These are phyloP conservation scores for Nerophis lumbriciformis DNA, from an alignment of 2,113 vertebrate genomes.

Conservation along the genomic window DNA sequence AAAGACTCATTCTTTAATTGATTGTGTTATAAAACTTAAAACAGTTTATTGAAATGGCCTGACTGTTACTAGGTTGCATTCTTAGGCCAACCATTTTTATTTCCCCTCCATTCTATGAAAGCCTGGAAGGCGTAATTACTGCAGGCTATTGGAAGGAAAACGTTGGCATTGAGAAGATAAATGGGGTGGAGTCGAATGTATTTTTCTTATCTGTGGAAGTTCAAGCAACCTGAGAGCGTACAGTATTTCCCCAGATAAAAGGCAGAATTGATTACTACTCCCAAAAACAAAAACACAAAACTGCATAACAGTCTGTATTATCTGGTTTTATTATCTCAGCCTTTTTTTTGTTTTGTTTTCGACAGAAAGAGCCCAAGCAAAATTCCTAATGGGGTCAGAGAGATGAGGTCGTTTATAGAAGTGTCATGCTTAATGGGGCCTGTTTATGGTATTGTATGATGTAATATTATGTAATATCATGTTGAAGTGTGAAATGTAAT, in stretches of 20 bases:
- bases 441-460: conserved; percentile 10
- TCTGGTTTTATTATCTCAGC: background rate
- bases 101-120: conserved; percentile 34
- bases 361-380: background rate
- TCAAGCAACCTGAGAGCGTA: conserved; percentile 41
- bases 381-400: conserved; percentile 1
- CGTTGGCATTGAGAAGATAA: conserved; percentile 61
- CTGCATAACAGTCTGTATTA: conserved; percentile 23
- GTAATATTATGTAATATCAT: conserved; percentile 8
- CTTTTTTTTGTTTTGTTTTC: conserved; percentile 9
- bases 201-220: conserved; percentile 55
- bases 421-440: background rate
- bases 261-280: conserved; percentile 36
- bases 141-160: conserved; percentile 54
- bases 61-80: conserved; percentile 38
- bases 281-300: conserved; percentile 27
- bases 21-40: background rate
- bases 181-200: conserved; percentile 55
- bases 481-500: too few relatives aligned
- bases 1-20: too few relatives aligned
- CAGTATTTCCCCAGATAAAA: conserved; percentile 53
- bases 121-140: conserved; percentile 63
- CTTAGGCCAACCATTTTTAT: conserved; percentile 33
- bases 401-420: background rate
- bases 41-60: conserved; percentile 31